Evolutionary conservation across 2,797 vertebrate genomes (phyloP).

Genomic region (Labroides dimidiatus): DNA sequence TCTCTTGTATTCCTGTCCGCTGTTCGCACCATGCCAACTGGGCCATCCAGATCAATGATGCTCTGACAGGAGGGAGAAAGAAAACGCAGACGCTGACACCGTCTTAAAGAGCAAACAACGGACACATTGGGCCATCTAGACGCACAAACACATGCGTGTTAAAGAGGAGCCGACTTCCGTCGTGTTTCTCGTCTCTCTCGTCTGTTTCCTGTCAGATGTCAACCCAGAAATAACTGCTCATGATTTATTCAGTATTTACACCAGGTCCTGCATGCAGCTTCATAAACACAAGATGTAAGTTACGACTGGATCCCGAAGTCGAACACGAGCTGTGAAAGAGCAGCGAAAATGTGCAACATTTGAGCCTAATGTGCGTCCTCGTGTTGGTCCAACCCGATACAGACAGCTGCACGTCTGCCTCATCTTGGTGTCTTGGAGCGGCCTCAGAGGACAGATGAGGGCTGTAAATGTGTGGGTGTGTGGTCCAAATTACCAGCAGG

Average conservation of each 20-base stretch:
- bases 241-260: conserved; percentile 29
- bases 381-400: conserved; percentile 28
- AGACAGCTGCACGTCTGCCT: conserved; percentile 22
- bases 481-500: conserved; percentile 11
- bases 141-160: neutral
- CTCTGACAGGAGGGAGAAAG: conserved; percentile 45
- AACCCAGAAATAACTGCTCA: conserved; percentile 28
- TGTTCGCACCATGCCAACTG: conserved; percentile 66
- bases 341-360: conserved; percentile 15
- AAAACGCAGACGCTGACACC: conserved; percentile 42
- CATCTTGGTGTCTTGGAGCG: conserved; percentile 15
- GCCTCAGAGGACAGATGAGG: conserved; percentile 23
- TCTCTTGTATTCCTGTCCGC: conserved; percentile 66
- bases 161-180: conserved; percentile 15
- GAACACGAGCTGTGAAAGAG: conserved; percentile 7
- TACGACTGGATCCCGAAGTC: conserved; percentile 6
- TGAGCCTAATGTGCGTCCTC: conserved; percentile 1
- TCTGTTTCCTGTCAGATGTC: conserved; percentile 36
- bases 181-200: conserved; percentile 12
- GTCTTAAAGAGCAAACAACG: conserved; percentile 4
- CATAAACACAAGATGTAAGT: conserved; percentile 3
- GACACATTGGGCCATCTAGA: conserved; percentile 5
- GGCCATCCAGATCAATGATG: conserved; percentile 64
- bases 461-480: conserved; percentile 35
- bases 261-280: conserved; percentile 5